Evolutionary conservation across 2,797 vertebrate genomes (phyloP), one percentile per base, ranked within the genome.

Genomic region (Momotus momota): DNA sequence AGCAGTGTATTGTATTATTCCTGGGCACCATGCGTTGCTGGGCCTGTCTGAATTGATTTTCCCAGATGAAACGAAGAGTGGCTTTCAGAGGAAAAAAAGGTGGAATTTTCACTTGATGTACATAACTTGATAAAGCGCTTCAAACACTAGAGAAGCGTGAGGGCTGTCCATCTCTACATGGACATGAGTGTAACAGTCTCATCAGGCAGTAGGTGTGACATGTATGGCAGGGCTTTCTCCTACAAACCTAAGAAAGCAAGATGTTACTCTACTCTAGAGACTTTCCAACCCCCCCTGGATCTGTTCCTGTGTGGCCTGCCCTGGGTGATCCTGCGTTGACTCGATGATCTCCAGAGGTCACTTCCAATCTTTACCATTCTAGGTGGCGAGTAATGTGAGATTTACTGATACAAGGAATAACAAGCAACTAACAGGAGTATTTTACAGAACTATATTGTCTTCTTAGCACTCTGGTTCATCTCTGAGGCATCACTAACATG

Each of bases 181-280:
- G 31, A 17, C 10, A 1, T 10, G 27, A 4, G 12, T 60, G 2
- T 14, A 43, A 7, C 2, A 3, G 4, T 31, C 6, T 31, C 16
- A 5, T 18, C 0, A 0, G 22, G 33, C 61, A 31, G 18, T 27
- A 3, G 0, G 0, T 27, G 66, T 16, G 41, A n/a, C 1, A 0
- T 55, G 29, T 20, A 31, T 18, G 11, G 31, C 64, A 65, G 46
- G 49, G 31, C 17, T 75, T 35, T n/a, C 60, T 92, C 8, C 4
- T 14, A 1, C 8, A 23, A 14, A 11, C 26, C 17, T 0, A 9
- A 31, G 14, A 52, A 38, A 61, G 18, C 6, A 19, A 1, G 23
- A 7, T 17, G 26, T 41, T 81, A 10, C 35, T 35, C 35, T 35
- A 35, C 35, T 35, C 35, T 35, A 35, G 35, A 35, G 35, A 35